A percentile compares a stretch with the other conserved stretches of the same genome.
phyloP scores from a whole-genome alignment of 1,140 invertebrate genomes.

The Eulimnadia texana region DNA sequence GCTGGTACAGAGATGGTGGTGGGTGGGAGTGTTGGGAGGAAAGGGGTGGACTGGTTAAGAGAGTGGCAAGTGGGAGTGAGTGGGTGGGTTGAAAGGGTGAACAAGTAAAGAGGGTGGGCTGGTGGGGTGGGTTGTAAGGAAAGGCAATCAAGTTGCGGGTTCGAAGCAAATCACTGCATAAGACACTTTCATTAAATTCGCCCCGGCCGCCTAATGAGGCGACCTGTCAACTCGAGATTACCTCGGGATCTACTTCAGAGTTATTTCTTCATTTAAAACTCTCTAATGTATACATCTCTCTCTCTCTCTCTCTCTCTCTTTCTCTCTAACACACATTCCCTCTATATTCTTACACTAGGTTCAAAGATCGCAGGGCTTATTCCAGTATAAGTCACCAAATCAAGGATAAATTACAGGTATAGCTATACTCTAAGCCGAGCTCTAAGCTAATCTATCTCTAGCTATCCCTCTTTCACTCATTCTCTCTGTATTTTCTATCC shows the following conservation, averaged over 20 bases:
- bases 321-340: background rate
- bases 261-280: slow-evolving; percentile 4
- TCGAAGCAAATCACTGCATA: slow-evolving; percentile 14
- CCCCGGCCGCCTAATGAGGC: slow-evolving; percentile 9
- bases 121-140: no score
- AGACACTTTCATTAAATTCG: slow-evolving; percentile 17
- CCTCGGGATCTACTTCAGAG: slow-evolving; percentile 8
- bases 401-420: no score
- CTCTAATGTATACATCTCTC: background rate
- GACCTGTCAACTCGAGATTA: slow-evolving; percentile 13
- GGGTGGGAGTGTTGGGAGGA: no score
- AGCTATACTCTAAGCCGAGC: no score
- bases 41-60: no score
- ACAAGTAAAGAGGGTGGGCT: no score
- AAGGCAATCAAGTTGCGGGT: background rate
- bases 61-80: no score
- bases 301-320: background rate
- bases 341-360: background rate
- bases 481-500: background rate
- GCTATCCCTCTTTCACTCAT: background rate
- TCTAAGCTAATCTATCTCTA: no score
- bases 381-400: no score
- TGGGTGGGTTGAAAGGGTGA: no score
- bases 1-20: no score
- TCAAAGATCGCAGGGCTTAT: background rate